Conservation (phyloP, 2,113 vertebrate genomes). For the Corydoras maculifer region DNA sequence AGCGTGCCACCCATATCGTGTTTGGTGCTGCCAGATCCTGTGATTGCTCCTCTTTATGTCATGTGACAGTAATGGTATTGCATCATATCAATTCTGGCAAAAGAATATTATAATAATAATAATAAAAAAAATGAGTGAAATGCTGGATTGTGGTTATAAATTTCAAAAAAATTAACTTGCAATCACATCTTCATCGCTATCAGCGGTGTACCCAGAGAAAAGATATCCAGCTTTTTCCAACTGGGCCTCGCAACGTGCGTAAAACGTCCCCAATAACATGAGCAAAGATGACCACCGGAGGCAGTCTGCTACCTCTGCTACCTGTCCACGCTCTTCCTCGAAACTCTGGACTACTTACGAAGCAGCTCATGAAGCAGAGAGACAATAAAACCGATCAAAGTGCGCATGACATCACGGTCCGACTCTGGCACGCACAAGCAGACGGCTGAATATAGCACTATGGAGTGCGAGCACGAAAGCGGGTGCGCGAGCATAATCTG, state of each 20-base stretch:
- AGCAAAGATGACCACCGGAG: neutral
- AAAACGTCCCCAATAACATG: no score
- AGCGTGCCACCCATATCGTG: no score
- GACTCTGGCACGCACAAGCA: conserved; percentile 11
- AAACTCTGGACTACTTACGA: neutral
- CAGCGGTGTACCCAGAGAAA: no score
- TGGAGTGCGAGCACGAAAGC: neutral
- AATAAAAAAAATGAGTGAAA: neutral
- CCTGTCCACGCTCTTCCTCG: neutral
- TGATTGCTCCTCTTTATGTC: no score
- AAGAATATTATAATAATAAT: no score
- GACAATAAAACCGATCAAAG: conserved; percentile 23
- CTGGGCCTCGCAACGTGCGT: no score
- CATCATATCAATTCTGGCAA: no score
- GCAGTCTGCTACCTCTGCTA: conserved; percentile 8
- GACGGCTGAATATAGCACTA: conserved; percentile 10
- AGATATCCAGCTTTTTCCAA: no score
- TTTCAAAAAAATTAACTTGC: no score
- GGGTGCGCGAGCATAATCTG: conserved; percentile 34
- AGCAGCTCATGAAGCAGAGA: neutral
- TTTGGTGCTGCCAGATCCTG: no score
- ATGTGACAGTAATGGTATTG: no score
- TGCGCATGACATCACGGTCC: conserved; percentile 16
- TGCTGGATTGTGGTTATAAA: neutral
- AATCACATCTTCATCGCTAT: no score